Conservation (phyloP, 2,888 invertebrate genomes). For the Atethmia centrago region DNA sequence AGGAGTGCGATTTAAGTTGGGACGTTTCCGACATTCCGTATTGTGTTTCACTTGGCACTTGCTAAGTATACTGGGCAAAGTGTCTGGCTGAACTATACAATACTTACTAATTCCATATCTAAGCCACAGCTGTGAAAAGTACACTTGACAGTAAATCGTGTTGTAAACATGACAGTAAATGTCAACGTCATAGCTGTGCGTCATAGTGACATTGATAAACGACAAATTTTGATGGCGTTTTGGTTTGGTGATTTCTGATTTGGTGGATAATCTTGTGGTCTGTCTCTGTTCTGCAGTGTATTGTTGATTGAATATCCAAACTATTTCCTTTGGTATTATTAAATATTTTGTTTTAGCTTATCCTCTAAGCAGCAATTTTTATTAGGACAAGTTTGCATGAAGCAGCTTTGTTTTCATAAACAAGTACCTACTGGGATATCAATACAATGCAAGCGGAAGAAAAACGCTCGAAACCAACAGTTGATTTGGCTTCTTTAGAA, state of each 20-base stretch:
- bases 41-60: too few species aligned
- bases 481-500: constrained; percentile 88
- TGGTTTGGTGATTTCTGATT: too few species aligned
- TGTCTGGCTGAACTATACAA: background rate
- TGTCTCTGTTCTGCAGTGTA: background rate
- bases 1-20: too few species aligned
- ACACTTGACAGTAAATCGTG: too few species aligned
- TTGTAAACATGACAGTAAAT: too few species aligned
- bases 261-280: too few species aligned
- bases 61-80: too few species aligned
- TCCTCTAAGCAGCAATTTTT: background rate
- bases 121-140: background rate
- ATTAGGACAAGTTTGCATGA: constrained; percentile 23
- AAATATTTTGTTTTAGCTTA: background rate
- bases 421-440: constrained; percentile 18
- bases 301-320: background rate
- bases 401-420: constrained; percentile 16
- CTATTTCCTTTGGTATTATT: background rate
- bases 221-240: background rate
- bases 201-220: background rate
- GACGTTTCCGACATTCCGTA: too few species aligned
- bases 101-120: background rate
- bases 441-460: constrained; percentile 81
- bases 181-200: too few species aligned
- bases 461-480: constrained; percentile 74